A percentile compares a stretch with the other conserved stretches of the same genome.
Conservation (phyloP, 2,888 invertebrate species). For the Lasius platythorax region DNA sequence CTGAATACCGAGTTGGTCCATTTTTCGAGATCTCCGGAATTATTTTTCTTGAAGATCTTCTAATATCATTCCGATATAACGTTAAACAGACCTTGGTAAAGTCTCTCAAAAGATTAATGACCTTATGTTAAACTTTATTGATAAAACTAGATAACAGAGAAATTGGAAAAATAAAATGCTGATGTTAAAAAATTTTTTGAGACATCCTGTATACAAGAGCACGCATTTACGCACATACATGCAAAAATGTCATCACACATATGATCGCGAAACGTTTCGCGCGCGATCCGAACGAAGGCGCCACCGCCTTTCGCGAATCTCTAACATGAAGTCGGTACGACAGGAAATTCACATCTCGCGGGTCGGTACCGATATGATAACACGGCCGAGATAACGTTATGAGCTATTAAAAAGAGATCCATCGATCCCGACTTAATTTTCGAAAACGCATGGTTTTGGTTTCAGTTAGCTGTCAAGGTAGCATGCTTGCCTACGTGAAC, state of each 20-base stretch:
- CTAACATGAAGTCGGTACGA: conserved; percentile 79
- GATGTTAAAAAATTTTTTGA: conserved; percentile 2
- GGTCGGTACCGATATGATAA: conserved; percentile 69
- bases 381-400: conserved; percentile 66
- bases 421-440: neutral
- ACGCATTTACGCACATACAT: neutral
- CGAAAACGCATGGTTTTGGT: neutral
- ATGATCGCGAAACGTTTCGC: conserved; percentile 55
- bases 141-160: neutral
- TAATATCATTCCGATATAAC: neutral
- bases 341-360: conserved; percentile 75
- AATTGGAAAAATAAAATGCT: neutral
- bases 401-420: conserved; percentile 18
- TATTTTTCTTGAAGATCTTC: neutral
- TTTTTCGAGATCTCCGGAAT: neutral
- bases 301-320: conserved; percentile 82
- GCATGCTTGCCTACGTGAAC: neutral
- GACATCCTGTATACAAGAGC: conserved; percentile 19
- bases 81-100: neutral
- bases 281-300: conserved; percentile 77
- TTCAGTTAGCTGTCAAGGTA: neutral
- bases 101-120: neutral
- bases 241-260: neutral
- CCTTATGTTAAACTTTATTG: neutral
- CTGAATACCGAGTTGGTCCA: neutral